Base-by-base conservation (phyloP, 2,888 invertebrate species). In the Tubulanus polymorphus region DNA sequence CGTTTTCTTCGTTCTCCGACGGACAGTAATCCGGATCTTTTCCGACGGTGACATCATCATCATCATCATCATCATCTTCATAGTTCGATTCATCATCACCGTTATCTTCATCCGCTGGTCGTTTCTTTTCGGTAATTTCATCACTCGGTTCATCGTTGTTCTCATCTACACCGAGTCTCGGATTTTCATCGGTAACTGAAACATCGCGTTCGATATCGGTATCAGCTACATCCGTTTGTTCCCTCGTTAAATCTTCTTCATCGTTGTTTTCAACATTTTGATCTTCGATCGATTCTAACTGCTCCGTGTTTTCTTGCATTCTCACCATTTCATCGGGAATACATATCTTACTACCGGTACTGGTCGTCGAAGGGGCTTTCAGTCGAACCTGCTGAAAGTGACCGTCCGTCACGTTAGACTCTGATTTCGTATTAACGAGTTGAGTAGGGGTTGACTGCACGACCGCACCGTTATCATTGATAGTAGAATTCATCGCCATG, bases 101-200 rank as follows among this genome's bases (percentile, higher is more conserved):
- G 20, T 68, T 64, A 46, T 63, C 63, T 28, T 64, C 61, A 5
- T 54, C 57, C 30, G 61, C 59, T n/a, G 60, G 29, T 3, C 56
- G 26, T 28, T 54, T 48, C 20, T 55, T 52, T 2, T 53, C 45
- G 53, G 50, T 56, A 28, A 30, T 41, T 49, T 57, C 48, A 18
- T 26, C 41, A 47, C 10, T 37, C 29, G 15, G 30, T 37, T 18
- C 23, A 29, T 28, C 20, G 18, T 12, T 10, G n/a, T 35, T n/a
- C 10, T 15, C 26, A 15, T 15, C 26, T 20, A 10, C 48, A 25
- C 25, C 23, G 12, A 20, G 10, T 2, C 20, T 2, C 28, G n/a
- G 12, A 20, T 48, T n/a, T 35, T 35, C n/a, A 12, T 10, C 10
- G 35, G n/a, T 35, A n/a, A 12, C 35, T n/a, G 10, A 10, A 12